Conservation (phyloP, 2,797 vertebrate genomes). For the Pantherophis alleghaniensis region DNA sequence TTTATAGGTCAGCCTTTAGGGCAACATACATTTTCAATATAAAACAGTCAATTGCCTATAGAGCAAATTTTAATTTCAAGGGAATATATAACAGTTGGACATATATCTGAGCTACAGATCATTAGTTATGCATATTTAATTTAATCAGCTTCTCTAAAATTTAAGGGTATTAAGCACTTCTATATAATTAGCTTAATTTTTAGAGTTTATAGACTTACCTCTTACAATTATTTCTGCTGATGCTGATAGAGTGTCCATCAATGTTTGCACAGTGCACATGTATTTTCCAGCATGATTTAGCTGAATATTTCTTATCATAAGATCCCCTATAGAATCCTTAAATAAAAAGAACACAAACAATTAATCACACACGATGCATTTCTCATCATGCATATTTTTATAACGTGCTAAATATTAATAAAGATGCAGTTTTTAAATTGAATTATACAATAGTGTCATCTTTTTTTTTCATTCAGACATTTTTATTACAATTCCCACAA, state of each 20-base stretch:
- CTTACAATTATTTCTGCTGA: slow-evolving; percentile 82
- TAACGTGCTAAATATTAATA: slow-evolving; percentile 53
- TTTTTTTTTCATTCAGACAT: slow-evolving; percentile 45
- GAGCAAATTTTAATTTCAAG: not conserved
- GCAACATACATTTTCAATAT: not conserved
- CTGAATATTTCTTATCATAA: slow-evolving; percentile 90
- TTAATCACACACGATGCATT: slow-evolving; percentile 46
- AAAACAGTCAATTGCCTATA: not conserved
- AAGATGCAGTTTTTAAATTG: slow-evolving; percentile 57
- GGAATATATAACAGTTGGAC: not conserved
- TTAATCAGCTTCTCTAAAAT: not conserved
- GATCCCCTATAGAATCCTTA: slow-evolving; percentile 84
- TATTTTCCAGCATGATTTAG: slow-evolving; percentile 87
- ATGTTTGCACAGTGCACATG: slow-evolving; percentile 80
- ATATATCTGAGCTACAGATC: not conserved
- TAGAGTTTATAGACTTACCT: slow-evolving; percentile 71
- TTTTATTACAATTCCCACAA: slow-evolving; percentile 55
- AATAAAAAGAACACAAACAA: slow-evolving; percentile 38
- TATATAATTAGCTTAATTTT: not conserved
- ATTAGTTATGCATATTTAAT: slow-evolving; percentile 1
- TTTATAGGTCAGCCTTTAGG: not conserved
- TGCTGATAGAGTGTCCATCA: slow-evolving; percentile 82
- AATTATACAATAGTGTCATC: slow-evolving; percentile 55
- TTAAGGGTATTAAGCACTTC: slow-evolving; percentile 11
- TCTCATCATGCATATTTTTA: slow-evolving; percentile 43